Conservation (phyloP, 2,113 vertebrate species). For the Uria lomvia region DNA sequence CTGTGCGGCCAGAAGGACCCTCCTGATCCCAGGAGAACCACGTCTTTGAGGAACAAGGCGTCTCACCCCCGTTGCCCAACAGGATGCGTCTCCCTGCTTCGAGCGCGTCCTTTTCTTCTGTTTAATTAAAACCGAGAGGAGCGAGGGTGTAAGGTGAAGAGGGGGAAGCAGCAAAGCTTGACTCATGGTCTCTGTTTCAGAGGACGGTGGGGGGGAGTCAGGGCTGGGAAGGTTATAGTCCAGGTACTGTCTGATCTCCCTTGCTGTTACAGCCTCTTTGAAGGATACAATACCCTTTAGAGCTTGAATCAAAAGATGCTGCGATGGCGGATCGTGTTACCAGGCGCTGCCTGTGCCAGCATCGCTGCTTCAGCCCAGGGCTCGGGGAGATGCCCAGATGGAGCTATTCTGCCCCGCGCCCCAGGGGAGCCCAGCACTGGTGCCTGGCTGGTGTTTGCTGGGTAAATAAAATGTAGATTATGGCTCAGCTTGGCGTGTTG, state of each 20-base stretch:
- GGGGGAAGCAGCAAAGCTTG: background rate
- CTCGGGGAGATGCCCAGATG: fast-evolving
- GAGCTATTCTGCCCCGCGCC: background rate
- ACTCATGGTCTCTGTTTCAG: background rate
- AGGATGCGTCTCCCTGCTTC: background rate
- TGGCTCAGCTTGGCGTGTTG: background rate
- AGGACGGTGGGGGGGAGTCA: fast-evolving
- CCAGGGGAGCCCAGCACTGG: background rate
- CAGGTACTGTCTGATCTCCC: background rate
- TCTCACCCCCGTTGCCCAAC: fast-evolving
- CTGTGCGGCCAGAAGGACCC: background rate
- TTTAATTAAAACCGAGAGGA: background rate
- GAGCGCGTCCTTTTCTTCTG: background rate
- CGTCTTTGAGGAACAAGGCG: background rate
- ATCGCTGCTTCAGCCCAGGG: background rate
- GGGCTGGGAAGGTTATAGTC: background rate
- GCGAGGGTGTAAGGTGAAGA: background rate
- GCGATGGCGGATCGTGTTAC: fast-evolving
- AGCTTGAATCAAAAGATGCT: background rate
- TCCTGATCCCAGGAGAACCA: background rate
- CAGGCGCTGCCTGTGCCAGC: background rate
- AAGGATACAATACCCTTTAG: background rate
- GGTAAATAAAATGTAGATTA: background rate
- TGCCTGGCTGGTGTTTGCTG: background rate
- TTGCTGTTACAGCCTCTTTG: background rate